Percentiles rank a stretch among this genome's conserved stretches.
These are phyloP conservation scores for Frieseomelitta varia DNA, from an alignment of 1,140 invertebrate genomes.

Conservation along the genomic window DNA sequence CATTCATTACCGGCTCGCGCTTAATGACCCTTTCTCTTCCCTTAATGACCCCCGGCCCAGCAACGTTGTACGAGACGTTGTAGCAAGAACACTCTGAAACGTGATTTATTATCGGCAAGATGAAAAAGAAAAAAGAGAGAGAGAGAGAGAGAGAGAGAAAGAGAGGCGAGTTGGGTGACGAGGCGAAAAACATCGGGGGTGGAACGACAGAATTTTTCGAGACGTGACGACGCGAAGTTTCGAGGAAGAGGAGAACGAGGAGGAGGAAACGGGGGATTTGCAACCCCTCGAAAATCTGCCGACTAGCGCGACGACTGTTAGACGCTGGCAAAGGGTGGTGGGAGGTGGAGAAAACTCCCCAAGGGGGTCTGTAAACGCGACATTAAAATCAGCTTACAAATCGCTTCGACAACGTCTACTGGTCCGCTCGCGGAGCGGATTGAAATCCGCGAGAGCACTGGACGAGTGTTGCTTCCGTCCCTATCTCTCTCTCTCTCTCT, in stretches of 20 bases:
- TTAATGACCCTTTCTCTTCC: conserved; percentile 58
- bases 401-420: conserved; percentile 66
- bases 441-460: conserved; percentile 55
- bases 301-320: conserved; percentile 33
- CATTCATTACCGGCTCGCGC: conserved; percentile 63
- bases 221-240: conserved; percentile 26
- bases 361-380: conserved; percentile 70
- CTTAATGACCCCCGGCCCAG: conserved; percentile 57
- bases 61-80: conserved; percentile 53
- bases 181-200: conserved; percentile 40
- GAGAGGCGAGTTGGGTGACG: conserved; percentile 38
- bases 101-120: conserved; percentile 70
- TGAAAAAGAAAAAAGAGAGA: background rate
- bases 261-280: background rate
- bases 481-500: too few relatives aligned
- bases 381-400: conserved; percentile 75
- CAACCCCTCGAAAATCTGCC: conserved; percentile 59
- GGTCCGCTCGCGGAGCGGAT: conserved; percentile 57
- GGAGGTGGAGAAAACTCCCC: conserved; percentile 23
- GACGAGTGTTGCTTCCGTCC: conserved; percentile 32
- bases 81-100: conserved; percentile 60
- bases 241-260: background rate
- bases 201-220: conserved; percentile 11
- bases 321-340: conserved; percentile 4
- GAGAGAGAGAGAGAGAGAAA: background rate